Evolutionary conservation across 2,797 vertebrate genomes (phyloP), one percentile per base, ranked within the genome.

Genomic region (Sebastes matsubarae): DNA sequence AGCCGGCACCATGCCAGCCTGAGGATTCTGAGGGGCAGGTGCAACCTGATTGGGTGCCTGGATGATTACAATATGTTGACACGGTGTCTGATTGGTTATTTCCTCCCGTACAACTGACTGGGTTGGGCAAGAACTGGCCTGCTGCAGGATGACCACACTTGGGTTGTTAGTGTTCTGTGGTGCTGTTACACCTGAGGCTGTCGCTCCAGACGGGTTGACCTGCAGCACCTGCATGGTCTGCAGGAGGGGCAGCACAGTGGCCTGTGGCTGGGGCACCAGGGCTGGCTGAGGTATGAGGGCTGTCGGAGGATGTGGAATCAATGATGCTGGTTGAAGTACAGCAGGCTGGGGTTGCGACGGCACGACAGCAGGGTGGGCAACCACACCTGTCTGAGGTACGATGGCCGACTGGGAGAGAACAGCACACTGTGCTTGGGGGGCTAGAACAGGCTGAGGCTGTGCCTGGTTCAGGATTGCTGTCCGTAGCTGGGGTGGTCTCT

Each of bases 41-140:
- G 95, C 90, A 55, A 95, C 95, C 92, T 98, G 97, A 93, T 96
- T 97, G 80, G 98, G 96, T 68, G 98, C 95, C 91, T 99, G 97
- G 88, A 99, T 99, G 88, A 99, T 99, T 57, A 99, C 99, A 87
- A 99, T 99, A 78, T 99, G 98, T 36, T 99, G 99, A 87, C 99
- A 98, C 20, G 98, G 94, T 0, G 96, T 94, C 88, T 97, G 97
- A 92, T 90, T 97, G 77, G 96, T 92, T 82, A 98, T 93, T 79
- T 98, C 97, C 0, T 97, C 97, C 83, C 97, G 96, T 81, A 98
- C 90, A 65, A 97, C 93, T 0, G 97, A 88, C 14, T 97, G 96
- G 34, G 97, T 93, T 0, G 97, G 94, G 74, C 96, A 93, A 1
- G 97, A 90, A 83, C 96, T 96, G 16, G 97, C 96, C 83, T 98